These are phyloP conservation scores for Brachionus koreanus DNA, from an alignment of 1,140 invertebrate genomes.

Conservation along the genomic window DNA sequence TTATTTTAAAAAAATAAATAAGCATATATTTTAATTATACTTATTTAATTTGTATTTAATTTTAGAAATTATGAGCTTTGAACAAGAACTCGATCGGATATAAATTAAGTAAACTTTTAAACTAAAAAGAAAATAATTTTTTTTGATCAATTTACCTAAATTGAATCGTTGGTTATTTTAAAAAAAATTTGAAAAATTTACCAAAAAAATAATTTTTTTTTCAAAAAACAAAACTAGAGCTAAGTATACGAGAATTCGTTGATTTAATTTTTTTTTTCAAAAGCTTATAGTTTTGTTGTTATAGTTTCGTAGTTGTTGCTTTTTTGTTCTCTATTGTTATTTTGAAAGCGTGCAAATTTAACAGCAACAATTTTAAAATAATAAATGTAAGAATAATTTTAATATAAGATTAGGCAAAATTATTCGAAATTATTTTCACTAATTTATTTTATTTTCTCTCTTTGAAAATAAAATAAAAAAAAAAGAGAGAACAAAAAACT, in stretches of 20 bases:
- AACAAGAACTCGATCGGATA: neutral
- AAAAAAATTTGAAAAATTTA: neutral
- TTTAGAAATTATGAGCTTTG: neutral
- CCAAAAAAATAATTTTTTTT: neutral
- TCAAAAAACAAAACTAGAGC: neutral
- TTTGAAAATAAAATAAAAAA: no score
- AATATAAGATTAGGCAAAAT: neutral
- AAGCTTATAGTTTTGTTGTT: neutral
- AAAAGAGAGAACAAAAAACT: no score
- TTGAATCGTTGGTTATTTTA: neutral
- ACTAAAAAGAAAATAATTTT: neutral
- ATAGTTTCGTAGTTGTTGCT: neutral
- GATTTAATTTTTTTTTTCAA: neutral
- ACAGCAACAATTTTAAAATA: neutral
- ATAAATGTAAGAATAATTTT: neutral
- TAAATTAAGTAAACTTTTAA: neutral
- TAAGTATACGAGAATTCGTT: no score
- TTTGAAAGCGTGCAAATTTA: neutral
- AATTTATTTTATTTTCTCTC: neutral
- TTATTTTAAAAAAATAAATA: neutral
- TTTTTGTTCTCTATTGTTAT: no score
- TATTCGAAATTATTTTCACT: neutral
- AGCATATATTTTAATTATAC: neutral
- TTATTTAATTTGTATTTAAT: neutral
- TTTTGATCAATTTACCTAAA: neutral